A percentile compares a stretch with the other conserved stretches of the same genome.
phyloP scores from a whole-genome alignment of 2,888 invertebrate genomes.

The Drosophila siamana region DNA sequence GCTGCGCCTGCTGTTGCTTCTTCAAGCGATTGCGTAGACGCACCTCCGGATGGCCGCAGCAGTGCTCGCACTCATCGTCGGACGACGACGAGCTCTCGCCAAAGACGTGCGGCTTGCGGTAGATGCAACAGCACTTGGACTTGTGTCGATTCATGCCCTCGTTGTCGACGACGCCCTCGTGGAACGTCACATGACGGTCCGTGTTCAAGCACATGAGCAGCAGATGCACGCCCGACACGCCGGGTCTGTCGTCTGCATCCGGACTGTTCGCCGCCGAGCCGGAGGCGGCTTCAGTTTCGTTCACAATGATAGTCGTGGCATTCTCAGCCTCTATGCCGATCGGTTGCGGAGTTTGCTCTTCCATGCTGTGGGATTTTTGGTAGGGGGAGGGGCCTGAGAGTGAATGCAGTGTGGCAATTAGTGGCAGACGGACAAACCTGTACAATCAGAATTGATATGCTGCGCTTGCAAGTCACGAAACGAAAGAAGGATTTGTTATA shows the following conservation, averaged over 20 bases:
- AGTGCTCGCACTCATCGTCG: conserved; percentile 73
- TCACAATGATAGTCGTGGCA: conserved; percentile 1
- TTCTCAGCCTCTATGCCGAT: conserved; percentile 1
- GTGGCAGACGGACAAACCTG: no score
- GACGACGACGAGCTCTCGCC: conserved; percentile 67
- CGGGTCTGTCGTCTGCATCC: conserved; percentile 15
- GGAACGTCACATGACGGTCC: conserved; percentile 47
- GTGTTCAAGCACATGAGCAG: conserved; percentile 28
- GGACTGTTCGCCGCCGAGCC: not conserved
- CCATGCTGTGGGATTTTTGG: conserved; percentile 28
- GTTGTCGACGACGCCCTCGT: conserved; percentile 62
- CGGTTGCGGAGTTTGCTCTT: conserved; percentile 13
- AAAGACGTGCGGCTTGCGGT: conserved; percentile 59
- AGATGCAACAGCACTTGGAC: conserved; percentile 73
- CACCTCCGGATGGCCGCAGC: conserved; percentile 71
- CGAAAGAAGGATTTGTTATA: not conserved
- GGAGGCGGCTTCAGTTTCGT: not conserved
- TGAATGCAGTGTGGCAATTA: no score
- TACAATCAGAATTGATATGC: not conserved
- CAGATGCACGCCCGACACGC: conserved; percentile 43
- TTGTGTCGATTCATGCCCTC: conserved; percentile 60
- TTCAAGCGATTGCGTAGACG: conserved; percentile 46
- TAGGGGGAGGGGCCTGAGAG: no score
- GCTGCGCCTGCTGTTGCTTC: conserved; percentile 28
- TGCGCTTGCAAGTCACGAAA: not conserved